These are phyloP conservation scores for Emydocephalus ijimae DNA, from an alignment of 2,113 vertebrate species.

Conservation along the genomic window DNA sequence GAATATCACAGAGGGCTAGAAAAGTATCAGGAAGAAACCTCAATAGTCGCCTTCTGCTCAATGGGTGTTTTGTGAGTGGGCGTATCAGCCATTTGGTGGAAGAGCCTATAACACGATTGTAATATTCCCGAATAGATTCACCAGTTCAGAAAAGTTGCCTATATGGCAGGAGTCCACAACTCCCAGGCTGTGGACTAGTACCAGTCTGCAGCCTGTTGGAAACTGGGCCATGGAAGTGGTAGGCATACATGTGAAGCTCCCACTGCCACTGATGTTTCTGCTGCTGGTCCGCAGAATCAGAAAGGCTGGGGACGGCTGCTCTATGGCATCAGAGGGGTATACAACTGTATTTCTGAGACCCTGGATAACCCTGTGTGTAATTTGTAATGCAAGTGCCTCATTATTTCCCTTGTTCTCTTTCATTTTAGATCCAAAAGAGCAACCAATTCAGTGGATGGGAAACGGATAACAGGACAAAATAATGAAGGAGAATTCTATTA, in stretches of 20 bases:
- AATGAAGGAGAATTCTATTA: slow-evolving; percentile 62
- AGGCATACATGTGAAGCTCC: neutral
- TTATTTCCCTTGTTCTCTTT: slow-evolving; percentile 23
- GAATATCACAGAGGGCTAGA: neutral
- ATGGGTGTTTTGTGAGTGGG: neutral
- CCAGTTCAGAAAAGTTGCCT: neutral
- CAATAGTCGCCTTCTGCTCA: neutral
- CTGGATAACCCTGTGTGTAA: neutral
- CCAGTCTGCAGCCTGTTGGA: neutral
- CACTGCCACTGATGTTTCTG: neutral
- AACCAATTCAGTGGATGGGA: slow-evolving; percentile 63
- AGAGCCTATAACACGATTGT: neutral
- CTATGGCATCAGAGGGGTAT: neutral
- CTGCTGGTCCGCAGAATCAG: neutral
- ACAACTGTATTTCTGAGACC: neutral
- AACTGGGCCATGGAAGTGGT: neutral
- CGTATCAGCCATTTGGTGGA: neutral
- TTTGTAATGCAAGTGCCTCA: neutral
- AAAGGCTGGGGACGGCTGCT: neutral
- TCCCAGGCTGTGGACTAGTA: neutral
- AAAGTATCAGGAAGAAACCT: neutral
- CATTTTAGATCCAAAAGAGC: slow-evolving; percentile 59
- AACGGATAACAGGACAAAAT: slow-evolving; percentile 53
- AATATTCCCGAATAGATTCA: neutral
- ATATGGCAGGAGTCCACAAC: neutral